Evolutionary conservation across 1,140 invertebrate genomes (phyloP), one percentile per base, ranked within the genome.

Genomic region (Archegozetes longisetosus): DNA sequence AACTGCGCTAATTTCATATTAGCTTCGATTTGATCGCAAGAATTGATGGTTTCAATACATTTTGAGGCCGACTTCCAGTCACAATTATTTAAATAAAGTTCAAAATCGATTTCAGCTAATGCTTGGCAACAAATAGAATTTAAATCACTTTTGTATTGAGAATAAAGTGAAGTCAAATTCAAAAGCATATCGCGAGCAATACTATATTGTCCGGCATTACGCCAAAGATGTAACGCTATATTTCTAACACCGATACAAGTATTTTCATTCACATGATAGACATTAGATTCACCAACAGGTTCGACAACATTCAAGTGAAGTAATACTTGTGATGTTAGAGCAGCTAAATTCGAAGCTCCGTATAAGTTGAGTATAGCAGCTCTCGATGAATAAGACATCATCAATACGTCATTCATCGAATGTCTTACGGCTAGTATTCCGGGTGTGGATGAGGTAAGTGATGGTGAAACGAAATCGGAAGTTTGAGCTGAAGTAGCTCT

Each of bases 41-140:
- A 14, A 24, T 28, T 20, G 23, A 62, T 26, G n/a, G 13, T 24
- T 40, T 58, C 22, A 24, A 62, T 26, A 32, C 9, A 28, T 29
- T 53, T 58, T 29, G 14, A 14, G 12, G 63, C 61, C 2, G 28
- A 28, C 6, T 25, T 25, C 61, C 60, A 64, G 40, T 64, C 29
- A 27, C 49, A 47, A 27, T 20, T 13, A 47, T 59, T 23, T 6
- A 64, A 23, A 53, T 53, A 23, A 25, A 58, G 23, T 23, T 64
- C 63, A 51, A 64, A 64, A 13, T 50, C 9, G 12, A 64, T 64
- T 48, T 64, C 63, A 27, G 61, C 55, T 20, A 58, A 49, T 23
- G 63, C 52, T 46, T 40, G 52, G 23, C 54, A 26, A 50, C 55
- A 58, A 40, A 64, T 64, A 1, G 27, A 1, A 6, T 26, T 53